These are phyloP conservation scores for Lithobius niger DNA, from an alignment of 1,140 invertebrate species.

Conservation along the genomic window DNA sequence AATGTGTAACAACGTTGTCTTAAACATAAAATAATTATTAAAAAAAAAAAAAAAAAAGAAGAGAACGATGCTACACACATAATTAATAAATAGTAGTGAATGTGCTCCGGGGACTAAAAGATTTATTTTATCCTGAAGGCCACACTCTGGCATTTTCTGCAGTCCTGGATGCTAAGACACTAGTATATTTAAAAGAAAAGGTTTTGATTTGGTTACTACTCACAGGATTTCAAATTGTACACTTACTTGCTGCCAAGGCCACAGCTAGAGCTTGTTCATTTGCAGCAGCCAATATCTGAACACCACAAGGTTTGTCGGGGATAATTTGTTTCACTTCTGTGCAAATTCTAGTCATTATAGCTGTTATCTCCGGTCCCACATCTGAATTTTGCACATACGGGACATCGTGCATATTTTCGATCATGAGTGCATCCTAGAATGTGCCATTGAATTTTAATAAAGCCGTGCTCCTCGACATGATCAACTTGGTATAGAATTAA, in stretches of 20 bases:
- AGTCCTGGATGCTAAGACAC: too few species aligned
- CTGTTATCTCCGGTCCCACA: conserved; percentile 51
- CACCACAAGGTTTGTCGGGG: conserved; percentile 40
- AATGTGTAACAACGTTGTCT: conserved; percentile 7
- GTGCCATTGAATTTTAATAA: too few species aligned
- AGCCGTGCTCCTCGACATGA: too few species aligned
- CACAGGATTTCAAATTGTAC: background rate
- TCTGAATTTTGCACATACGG: conserved; percentile 49
- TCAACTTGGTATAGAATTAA: too few species aligned
- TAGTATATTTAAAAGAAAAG: too few species aligned
- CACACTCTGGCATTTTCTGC: too few species aligned
- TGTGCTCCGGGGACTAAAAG: too few species aligned
- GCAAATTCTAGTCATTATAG: conserved; percentile 51
- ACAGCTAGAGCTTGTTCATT: conserved; percentile 64
- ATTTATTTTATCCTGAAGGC: too few species aligned
- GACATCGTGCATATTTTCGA: conserved; percentile 80
- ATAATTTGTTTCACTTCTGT: conserved; percentile 39
- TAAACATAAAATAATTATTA: conserved; percentile 8
- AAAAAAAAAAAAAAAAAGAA: conserved; percentile 6
- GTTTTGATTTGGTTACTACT: too few species aligned
- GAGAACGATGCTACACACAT: too few species aligned
- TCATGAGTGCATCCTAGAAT: conserved; percentile 59
- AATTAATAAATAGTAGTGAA: too few species aligned
- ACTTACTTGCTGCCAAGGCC: conserved; percentile 45
- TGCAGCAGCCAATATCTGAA: conserved; percentile 58